Conservation (phyloP, 2,888 invertebrate genomes). For the Aradus depressus region DNA sequence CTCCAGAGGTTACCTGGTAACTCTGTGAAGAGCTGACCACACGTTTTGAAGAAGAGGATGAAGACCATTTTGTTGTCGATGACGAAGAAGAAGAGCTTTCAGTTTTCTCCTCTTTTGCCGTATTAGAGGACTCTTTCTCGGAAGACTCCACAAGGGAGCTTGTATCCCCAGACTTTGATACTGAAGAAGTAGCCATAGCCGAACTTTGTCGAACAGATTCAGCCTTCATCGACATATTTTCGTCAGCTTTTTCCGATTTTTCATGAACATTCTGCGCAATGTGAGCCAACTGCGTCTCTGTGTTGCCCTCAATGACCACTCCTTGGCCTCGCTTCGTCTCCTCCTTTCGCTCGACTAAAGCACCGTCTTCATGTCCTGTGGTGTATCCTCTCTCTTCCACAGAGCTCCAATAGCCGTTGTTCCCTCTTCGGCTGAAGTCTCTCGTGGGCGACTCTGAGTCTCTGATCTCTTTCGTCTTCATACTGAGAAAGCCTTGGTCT, state of each 20-base stretch:
- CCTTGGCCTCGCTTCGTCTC: slow-evolving; percentile 21
- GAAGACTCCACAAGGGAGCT: slow-evolving; percentile 13
- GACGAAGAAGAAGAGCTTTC: slow-evolving; percentile 21
- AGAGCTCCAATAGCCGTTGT: slow-evolving; percentile 27
- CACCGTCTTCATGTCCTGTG: slow-evolving; percentile 20
- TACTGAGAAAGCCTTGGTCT: slow-evolving; percentile 64
- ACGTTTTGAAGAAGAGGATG: slow-evolving; percentile 21
- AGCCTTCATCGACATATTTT: slow-evolving; percentile 23
- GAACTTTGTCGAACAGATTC: slow-evolving; percentile 21
- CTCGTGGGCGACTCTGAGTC: slow-evolving; percentile 65
- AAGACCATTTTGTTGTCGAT: slow-evolving; percentile 21
- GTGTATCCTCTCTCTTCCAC: slow-evolving; percentile 25
- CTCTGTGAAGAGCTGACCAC: slow-evolving; percentile 20
- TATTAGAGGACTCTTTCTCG: slow-evolving; percentile 20
- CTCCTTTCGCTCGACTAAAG: slow-evolving; percentile 15
- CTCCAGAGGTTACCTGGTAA: slow-evolving; percentile 10
- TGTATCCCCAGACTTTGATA: slow-evolving; percentile 24
- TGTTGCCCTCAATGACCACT: slow-evolving; percentile 16
- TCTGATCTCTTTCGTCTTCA: slow-evolving; percentile 67
- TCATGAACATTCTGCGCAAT: slow-evolving; percentile 22
- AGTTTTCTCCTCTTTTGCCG: slow-evolving; percentile 22
- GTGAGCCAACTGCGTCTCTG: slow-evolving; percentile 20
- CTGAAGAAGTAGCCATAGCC: slow-evolving; percentile 20
- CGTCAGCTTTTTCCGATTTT: slow-evolving; percentile 21
- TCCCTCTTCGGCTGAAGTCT: slow-evolving; percentile 37